These are phyloP conservation scores for Cryptocephalus primarius DNA, from an alignment of 2,888 invertebrate genomes.

Conservation along the genomic window DNA sequence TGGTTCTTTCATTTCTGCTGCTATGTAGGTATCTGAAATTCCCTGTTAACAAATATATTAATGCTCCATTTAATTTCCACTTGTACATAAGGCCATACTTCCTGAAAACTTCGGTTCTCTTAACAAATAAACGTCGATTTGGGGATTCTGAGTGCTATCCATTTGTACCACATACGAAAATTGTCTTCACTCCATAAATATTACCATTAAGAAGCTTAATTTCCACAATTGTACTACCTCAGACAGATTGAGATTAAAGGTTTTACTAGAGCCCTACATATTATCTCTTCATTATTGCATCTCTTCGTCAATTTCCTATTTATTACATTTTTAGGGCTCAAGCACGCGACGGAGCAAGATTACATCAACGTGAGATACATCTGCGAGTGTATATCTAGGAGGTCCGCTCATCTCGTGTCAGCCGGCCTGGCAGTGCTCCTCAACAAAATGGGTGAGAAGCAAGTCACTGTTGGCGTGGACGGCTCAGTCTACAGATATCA, in stretches of 20 bases:
- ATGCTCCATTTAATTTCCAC: conserved; percentile 86
- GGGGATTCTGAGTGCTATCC: conserved; percentile 73
- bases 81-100: conserved; percentile 78
- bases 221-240: conserved; percentile 90
- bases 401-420: conserved; percentile 89
- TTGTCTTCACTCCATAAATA: conserved; percentile 84
- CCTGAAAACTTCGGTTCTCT: conserved; percentile 56
- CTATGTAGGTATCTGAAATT: conserved; percentile 29
- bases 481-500: conserved; percentile 96
- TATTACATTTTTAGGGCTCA: conserved; percentile 34
- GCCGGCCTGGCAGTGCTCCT: conserved; percentile 83
- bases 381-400: conserved; percentile 83
- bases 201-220: conserved; percentile 89
- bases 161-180: conserved; percentile 91
- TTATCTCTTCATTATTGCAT: no score
- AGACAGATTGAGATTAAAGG: conserved; percentile 80
- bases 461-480: conserved; percentile 90
- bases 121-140: conserved; percentile 76
- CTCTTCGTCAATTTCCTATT: no score
- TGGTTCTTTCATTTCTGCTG: conserved; percentile 41
- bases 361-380: conserved; percentile 87
- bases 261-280: no score
- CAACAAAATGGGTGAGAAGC: conserved; percentile 80
- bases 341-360: conserved; percentile 80
- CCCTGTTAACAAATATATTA: conserved; percentile 69